Conservation (phyloP, 2,888 invertebrate genomes). For the Lymantria dispar region DNA sequence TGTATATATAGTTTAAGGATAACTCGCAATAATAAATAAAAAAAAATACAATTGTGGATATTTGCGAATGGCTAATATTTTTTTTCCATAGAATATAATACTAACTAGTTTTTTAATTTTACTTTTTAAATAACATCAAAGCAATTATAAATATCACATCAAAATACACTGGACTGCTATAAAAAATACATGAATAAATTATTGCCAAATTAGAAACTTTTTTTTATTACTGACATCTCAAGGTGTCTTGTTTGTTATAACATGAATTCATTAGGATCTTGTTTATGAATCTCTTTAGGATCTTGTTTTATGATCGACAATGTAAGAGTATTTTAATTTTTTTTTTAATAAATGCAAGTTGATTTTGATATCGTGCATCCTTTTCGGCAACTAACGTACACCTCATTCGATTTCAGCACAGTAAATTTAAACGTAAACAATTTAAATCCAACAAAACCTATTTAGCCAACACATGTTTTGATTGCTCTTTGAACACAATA, state of each 20-base stretch:
- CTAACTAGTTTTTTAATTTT: too few species aligned
- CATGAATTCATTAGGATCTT: background rate
- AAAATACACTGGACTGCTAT: background rate
- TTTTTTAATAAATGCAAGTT: background rate
- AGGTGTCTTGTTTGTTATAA: background rate
- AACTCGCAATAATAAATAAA: background rate
- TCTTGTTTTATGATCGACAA: background rate
- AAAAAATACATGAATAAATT: background rate
- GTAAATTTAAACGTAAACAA: too few species aligned
- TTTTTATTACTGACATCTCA: background rate
- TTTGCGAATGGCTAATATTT: background rate
- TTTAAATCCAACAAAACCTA: too few species aligned
- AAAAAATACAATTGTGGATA: too few species aligned
- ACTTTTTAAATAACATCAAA: background rate
- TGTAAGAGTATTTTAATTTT: background rate
- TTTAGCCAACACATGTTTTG: background rate
- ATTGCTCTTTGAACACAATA: background rate
- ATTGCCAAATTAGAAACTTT: background rate
- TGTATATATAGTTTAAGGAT: slow-evolving; percentile 20
- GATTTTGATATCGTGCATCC: background rate
- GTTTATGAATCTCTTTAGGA: background rate
- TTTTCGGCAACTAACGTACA: background rate
- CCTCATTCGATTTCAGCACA: too few species aligned
- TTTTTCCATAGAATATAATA: background rate
- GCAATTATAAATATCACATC: background rate